These are phyloP conservation scores for Anastatus disparis DNA, from an alignment of 1,140 invertebrate genomes.

Conservation along the genomic window DNA sequence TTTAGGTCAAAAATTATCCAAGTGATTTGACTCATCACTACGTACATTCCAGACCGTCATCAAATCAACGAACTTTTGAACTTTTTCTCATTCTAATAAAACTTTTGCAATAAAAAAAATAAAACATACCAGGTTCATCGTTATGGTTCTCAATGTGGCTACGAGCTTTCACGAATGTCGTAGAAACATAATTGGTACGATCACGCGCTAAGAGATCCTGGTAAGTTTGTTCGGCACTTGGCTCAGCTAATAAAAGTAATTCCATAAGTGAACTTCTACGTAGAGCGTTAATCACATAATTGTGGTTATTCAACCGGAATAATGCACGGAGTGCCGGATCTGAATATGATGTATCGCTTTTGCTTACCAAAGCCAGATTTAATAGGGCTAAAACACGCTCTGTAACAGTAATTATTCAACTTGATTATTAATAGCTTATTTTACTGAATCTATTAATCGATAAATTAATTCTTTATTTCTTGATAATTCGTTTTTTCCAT, in stretches of 20 bases:
- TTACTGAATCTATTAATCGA: too few relatives aligned
- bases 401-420: too few relatives aligned
- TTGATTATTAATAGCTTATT: too few relatives aligned
- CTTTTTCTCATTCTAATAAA: neutral
- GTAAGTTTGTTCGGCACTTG: constrained; percentile 85
- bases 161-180: constrained; percentile 61
- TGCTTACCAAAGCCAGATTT: constrained; percentile 84
- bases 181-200: constrained; percentile 58
- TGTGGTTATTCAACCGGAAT: constrained; percentile 91
- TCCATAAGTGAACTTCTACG: constrained; percentile 86
- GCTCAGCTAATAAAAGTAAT: constrained; percentile 80
- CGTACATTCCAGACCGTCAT: neutral
- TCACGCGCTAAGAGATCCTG: constrained; percentile 74
- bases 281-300: constrained; percentile 91
- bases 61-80: neutral
- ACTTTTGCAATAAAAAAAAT: neutral
- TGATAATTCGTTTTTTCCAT: too few relatives aligned
- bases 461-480: too few relatives aligned
- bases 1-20: neutral
- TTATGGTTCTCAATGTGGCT: constrained; percentile 56
- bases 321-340: constrained; percentile 85
- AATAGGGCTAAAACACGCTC: constrained; percentile 88
- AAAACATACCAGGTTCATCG: constrained; percentile 58
- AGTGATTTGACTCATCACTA: neutral
- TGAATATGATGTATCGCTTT: constrained; percentile 83